phyloP scores from a whole-genome alignment of 2,888 invertebrate genomes.

The Dasypolia templi region DNA sequence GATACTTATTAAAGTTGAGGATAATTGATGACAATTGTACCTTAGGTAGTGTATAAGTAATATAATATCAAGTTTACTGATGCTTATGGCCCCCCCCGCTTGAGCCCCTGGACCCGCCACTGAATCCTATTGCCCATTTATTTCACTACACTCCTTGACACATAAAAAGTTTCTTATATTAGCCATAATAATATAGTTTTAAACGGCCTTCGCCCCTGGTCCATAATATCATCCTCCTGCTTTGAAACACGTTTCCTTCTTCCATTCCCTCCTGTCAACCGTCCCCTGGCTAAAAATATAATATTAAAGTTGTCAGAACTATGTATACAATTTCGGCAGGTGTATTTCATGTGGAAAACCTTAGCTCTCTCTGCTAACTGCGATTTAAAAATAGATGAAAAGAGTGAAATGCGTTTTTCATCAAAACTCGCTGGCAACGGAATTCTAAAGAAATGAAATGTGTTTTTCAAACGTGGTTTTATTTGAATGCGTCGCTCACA shows the following conservation, averaged over 20 bases:
- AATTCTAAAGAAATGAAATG: conserved; percentile 61
- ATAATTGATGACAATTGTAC: too few species aligned
- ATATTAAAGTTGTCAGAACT: background rate
- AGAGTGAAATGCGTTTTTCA: conserved; percentile 51
- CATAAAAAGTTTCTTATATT: background rate
- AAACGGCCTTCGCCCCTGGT: too few species aligned
- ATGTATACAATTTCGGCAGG: background rate
- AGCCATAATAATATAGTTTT: background rate
- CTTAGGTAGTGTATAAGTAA: too few species aligned
- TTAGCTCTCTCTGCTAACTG: conserved; percentile 16
- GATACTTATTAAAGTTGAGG: too few species aligned
- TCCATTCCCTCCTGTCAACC: background rate
- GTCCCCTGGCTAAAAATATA: background rate
- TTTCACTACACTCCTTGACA: background rate
- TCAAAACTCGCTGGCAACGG: conserved; percentile 42
- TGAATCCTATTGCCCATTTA: conserved; percentile 6
- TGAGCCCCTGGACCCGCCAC: too few species aligned
- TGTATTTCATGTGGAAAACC: conserved; percentile 23
- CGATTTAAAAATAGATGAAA: conserved; percentile 56
- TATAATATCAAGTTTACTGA: too few species aligned
- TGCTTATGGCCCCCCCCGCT: too few species aligned
- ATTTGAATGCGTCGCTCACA: conserved; percentile 46
- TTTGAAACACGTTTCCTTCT: background rate
- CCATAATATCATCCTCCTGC: too few species aligned
- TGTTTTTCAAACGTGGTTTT: conserved; percentile 43